Evolutionary conservation across 1,140 invertebrate genomes (phyloP), one percentile per base, ranked within the genome.

Genomic region (Pseudomyrmex cubaensis): DNA sequence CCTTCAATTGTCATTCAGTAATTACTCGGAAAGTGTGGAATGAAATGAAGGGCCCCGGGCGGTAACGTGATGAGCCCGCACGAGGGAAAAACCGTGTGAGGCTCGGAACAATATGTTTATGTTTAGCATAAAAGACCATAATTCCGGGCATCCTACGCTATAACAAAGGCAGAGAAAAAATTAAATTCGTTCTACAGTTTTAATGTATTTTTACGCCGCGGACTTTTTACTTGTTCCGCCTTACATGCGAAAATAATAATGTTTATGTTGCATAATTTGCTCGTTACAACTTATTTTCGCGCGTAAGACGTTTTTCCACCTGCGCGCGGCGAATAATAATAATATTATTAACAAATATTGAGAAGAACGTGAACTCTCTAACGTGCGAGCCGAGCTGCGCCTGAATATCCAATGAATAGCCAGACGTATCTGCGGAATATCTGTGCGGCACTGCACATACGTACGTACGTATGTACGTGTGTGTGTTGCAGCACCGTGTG

Each of bases 61-160:
- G n/a, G 54, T 72, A 59, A 80, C 76, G 17, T 35, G 76, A 72
- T 59, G 66, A 59, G 76, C 44, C 35, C 54, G 67, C 64, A 48
- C 44, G 54, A 73, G 54, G 76, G 66, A 56, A 80, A 80, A 80
- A 12, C 25, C 66, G 66, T 69, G 76, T 57, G 76, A 70, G 76
- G 52, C 76, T 48, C 76, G 76, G 76, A 78, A 78, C 76, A 78
- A 78, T 78, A 69, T 78, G 64, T 78, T 78, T 70, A 78, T 78
- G 64, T 54, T 78, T 70, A 78, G 52, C 52, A 70, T 70, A 69
- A 78, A 35, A 78, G 66, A 78, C 35, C 15, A 48, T 78, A 59
- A 78, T 78, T 78, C 54, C 35, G 13, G 76, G 59, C 66, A 25
- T 78, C n/a, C 76, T 78, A 44, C 76, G 44, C 17, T 35, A 13